phyloP scores from a whole-genome alignment of 92 coral and sea anemone genomes.

The Palythoa caribaeorum region DNA sequence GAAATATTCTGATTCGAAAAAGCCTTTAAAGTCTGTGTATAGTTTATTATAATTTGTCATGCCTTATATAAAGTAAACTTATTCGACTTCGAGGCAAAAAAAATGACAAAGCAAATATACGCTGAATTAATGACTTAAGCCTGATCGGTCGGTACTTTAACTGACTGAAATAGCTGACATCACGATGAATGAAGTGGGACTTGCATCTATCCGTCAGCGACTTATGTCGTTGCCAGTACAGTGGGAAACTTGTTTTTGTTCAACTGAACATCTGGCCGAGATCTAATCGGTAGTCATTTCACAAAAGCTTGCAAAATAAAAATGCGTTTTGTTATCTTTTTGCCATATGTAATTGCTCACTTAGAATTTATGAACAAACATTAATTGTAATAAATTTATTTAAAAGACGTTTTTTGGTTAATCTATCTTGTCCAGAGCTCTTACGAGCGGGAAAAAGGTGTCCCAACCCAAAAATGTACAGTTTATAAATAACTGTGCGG shows the following conservation, averaged over 20 bases:
- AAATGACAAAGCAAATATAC: no score
- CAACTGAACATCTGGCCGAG: conserved; percentile 1
- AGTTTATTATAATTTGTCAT: no score
- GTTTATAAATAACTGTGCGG: no score
- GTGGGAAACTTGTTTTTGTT: background rate
- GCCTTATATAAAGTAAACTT: no score
- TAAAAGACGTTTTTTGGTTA: background rate
- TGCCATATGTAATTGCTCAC: conserved; percentile 17
- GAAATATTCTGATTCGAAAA: no score
- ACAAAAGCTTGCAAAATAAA: background rate
- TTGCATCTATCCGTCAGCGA: background rate
- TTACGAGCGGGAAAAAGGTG: background rate
- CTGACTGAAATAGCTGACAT: background rate
- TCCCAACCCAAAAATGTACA: background rate
- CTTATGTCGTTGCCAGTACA: background rate
- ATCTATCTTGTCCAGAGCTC: background rate
- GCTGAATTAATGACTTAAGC: no score
- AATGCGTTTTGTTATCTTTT: background rate
- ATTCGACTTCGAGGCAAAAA: no score
- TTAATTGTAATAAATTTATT: background rate
- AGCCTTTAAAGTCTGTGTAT: no score
- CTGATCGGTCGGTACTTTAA: background rate
- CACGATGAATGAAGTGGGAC: background rate
- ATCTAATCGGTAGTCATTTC: background rate
- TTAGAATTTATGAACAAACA: background rate